Evolutionary conservation across 2,113 vertebrate genomes (phyloP), one percentile per base, ranked within the genome.

Genomic region (Microcebus murinus): DNA sequence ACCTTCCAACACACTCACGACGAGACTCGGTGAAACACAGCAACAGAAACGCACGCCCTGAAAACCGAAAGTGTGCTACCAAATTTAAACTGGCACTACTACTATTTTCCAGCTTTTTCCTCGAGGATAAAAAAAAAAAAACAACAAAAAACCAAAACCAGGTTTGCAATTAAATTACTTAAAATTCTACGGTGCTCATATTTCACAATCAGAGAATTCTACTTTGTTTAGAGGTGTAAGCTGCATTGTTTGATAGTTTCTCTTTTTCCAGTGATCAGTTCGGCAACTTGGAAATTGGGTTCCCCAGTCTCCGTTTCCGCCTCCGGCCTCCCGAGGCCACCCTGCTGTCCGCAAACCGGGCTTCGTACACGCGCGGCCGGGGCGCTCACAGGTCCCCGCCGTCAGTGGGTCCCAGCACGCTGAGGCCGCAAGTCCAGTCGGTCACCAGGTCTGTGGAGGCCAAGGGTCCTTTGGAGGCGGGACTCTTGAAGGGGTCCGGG

Each of bases 341-440:
- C 48, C 84, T 10, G 87, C 25, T 3, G 9, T 67, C 93, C 14
- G 61, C 52, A 27, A 4, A 50, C 0, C 29, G 27, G 95, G 8
- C 91, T 83, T 50, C 95, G 42, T 83, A 68, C 85, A 63, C 21
- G 0, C 1, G 73, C 7, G 36, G 68, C 94, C 18, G 52, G 52
- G 57, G 34, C 0, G 27, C 52, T 98, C 96, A 98, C 94, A 98
- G 94, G 50, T 95, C 96, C 59, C 94, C 87, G 27, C 96, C 95
- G 1, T 98, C 97, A 2, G 95, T 45, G 65, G 97, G 97, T 57
- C 97, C 98, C 65, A 97, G 90, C 73, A 96, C 97, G 57, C 95
- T 91, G 74, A 97, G 96, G 71, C 98, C 96, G n/a, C 97, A 98
- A 92, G 98, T 97, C 98, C 97, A 97, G 93, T 98, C 98, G 5